Conservation (phyloP, 2,797 vertebrate species). For the Muscicapa striata region DNA sequence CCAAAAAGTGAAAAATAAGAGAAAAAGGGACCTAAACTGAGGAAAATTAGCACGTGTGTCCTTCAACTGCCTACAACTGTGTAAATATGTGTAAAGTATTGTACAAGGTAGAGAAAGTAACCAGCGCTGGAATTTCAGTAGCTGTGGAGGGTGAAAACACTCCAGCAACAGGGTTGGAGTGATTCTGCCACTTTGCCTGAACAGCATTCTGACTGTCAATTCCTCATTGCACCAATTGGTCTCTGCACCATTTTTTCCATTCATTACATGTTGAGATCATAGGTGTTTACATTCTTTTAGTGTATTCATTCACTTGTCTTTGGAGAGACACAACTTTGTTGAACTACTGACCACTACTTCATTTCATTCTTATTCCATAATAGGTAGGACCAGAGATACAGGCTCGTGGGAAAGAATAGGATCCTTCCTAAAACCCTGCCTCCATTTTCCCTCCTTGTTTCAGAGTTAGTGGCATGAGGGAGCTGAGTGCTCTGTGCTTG, state of each 20-base stretch:
- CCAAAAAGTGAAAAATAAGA: background rate
- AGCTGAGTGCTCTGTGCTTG: background rate
- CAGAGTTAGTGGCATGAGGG: background rate
- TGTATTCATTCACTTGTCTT: background rate
- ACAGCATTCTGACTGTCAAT: background rate
- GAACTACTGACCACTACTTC: background rate
- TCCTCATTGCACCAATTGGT: background rate
- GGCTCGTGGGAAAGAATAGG: background rate
- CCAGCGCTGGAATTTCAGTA: background rate
- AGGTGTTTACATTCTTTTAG: background rate
- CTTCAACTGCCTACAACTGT: background rate
- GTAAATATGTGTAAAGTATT: background rate
- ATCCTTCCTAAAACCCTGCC: rapidly evolving
- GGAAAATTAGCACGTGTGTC: background rate
- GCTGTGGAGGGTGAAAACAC: background rate
- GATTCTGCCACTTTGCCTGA: background rate
- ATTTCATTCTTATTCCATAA: background rate
- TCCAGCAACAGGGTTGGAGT: background rate
- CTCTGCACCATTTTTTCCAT: background rate
- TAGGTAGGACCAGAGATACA: background rate
- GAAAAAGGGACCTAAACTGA: background rate
- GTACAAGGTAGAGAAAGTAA: background rate
- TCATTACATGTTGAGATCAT: background rate
- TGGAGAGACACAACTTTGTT: background rate
- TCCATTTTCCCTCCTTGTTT: background rate